Evolutionary conservation across 2,113 vertebrate species (phyloP).

Genomic region (Pimephales promelas): DNA sequence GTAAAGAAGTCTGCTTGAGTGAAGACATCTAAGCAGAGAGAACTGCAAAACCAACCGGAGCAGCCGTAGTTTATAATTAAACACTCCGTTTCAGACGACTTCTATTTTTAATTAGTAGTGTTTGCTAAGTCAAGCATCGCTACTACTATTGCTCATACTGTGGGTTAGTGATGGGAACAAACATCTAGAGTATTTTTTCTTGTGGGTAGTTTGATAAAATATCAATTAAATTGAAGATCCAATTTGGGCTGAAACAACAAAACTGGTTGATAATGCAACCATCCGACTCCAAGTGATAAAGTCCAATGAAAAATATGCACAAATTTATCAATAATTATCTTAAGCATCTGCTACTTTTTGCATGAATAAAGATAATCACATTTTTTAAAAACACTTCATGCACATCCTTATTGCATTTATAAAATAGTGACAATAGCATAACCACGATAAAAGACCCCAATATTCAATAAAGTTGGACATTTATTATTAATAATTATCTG

Average conservation of each 20-base stretch:
- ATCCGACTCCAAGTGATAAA: neutral
- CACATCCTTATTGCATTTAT: neutral
- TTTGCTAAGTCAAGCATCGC: neutral
- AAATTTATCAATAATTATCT: neutral
- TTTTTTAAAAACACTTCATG: neutral
- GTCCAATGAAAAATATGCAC: neutral
- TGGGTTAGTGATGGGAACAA: neutral
- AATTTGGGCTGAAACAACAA: neutral
- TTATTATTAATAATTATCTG: neutral
- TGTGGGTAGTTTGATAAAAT: neutral
- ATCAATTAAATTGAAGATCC: neutral
- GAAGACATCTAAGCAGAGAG: neutral
- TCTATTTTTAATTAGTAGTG: slow-evolving; percentile 9
- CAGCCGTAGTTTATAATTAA: neutral
- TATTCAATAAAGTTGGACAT: neutral
- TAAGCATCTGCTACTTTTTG: neutral
- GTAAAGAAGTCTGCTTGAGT: slow-evolving; percentile 8
- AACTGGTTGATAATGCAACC: neutral
- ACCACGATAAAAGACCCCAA: neutral
- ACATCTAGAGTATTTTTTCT: neutral
- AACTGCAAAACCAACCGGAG: neutral
- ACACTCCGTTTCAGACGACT: neutral
- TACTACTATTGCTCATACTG: neutral
- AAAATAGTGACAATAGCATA: too few relatives aligned
- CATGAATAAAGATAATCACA: neutral